phyloP scores from a whole-genome alignment of 2,888 invertebrate genomes.

The Pristionchus japonicus region DNA sequence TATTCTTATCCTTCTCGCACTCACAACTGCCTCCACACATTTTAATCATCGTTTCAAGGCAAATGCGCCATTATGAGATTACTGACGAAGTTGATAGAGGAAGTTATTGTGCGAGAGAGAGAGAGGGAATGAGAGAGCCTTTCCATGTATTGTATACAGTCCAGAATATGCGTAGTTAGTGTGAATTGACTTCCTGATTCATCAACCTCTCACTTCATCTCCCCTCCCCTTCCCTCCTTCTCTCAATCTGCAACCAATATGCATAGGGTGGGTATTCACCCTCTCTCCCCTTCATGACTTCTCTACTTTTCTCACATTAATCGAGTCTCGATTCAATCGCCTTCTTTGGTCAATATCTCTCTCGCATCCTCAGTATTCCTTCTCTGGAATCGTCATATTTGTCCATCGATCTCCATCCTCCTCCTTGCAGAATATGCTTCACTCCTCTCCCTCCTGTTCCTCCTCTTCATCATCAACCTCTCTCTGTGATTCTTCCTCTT shows the following conservation, averaged over 20 bases:
- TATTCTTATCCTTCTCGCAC: not conserved
- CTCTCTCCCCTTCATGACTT: not conserved
- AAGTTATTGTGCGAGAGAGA: too few species aligned
- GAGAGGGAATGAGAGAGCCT: not conserved
- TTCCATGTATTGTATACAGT: not conserved
- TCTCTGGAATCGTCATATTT: not conserved
- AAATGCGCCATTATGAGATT: not conserved
- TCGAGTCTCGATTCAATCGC: not conserved
- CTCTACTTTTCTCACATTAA: not conserved
- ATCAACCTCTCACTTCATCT: constrained; percentile 39
- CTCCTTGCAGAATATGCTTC: not conserved
- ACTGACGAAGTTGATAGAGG: not conserved
- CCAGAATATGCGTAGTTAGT: not conserved
- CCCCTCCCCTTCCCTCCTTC: constrained; percentile 7
- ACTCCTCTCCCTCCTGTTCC: not conserved
- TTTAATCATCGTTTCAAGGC: not conserved
- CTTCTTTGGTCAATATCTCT: not conserved
- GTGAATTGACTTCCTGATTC: not conserved
- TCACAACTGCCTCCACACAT: not conserved
- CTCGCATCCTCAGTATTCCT: not conserved
- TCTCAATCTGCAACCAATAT: not conserved
- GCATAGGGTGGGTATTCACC: not conserved
- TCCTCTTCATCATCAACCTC: constrained; percentile 23
- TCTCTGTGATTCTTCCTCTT: not conserved
- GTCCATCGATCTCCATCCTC: not conserved